These are phyloP conservation scores for Eugnorisma glareosa DNA, from an alignment of 2,888 invertebrate genomes.

Conservation along the genomic window DNA sequence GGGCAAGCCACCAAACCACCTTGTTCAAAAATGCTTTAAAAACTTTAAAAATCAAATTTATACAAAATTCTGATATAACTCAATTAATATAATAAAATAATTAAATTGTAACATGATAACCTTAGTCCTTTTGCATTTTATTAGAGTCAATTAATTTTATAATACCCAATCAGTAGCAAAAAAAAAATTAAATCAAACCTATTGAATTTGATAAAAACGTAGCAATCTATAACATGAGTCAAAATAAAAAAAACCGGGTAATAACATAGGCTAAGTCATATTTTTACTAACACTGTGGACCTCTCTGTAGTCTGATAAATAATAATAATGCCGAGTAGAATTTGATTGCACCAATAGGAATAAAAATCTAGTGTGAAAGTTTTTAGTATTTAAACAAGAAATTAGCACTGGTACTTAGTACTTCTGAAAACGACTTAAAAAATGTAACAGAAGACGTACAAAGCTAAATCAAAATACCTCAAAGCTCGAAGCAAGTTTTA, in stretches of 20 bases:
- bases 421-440: background rate
- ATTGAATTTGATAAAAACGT: background rate
- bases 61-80: background rate
- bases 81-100: background rate
- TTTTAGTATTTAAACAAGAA: background rate
- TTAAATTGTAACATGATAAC: conserved; percentile 5
- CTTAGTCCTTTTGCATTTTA: conserved; percentile 1
- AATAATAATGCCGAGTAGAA: background rate
- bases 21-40: background rate
- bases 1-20: rapidly evolving
- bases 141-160: conserved; percentile 14
- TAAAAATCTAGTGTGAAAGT: background rate
- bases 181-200: no score
- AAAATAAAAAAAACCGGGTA: conserved; percentile 13
- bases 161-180: background rate
- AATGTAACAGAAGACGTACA: background rate
- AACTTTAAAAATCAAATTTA: background rate
- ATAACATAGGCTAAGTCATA: no score
- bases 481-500: background rate
- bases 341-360: background rate
- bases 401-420: background rate
- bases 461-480: background rate
- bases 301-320: no score
- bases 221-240: background rate
- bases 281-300: no score